Evolutionary conservation across 2,888 invertebrate genomes (phyloP).

Genomic region (Lithosia quadra): DNA sequence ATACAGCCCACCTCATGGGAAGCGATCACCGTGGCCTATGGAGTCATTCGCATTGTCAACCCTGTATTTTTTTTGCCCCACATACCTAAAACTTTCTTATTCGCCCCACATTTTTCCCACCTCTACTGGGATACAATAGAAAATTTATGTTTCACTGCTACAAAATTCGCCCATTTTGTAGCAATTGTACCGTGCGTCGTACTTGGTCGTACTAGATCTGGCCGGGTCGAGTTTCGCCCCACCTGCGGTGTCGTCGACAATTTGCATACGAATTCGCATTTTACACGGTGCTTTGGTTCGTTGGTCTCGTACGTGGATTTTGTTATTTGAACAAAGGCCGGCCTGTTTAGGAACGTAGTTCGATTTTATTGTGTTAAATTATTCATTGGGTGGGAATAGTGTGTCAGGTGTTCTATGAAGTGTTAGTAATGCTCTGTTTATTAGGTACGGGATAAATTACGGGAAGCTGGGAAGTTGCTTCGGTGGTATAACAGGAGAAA

Average conservation of each 20-base stretch:
- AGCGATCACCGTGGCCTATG: no score
- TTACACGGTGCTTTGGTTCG: constrained; percentile 46
- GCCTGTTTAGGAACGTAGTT: constrained; percentile 26
- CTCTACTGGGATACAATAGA: neutral
- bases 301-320: constrained; percentile 50
- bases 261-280: constrained; percentile 61
- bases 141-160: neutral
- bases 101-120: neutral
- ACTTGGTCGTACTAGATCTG: constrained; percentile 14
- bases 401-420: constrained; percentile 9
- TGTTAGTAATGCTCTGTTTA: constrained; percentile 6
- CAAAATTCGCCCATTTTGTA: neutral
- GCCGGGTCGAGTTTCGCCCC: constrained; percentile 19
- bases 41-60: no score
- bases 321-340: constrained; percentile 49
- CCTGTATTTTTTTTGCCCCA: no score
- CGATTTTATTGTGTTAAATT: constrained; percentile 46
- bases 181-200: neutral
- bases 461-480: neutral
- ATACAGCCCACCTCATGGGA: no score
- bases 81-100: neutral
- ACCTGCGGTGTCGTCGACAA: constrained; percentile 51
- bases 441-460: neutral
- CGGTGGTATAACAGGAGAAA: no score
- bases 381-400: constrained; percentile 33